A percentile compares a stretch with the other conserved stretches of the same genome.
Conservation (phyloP, 2,888 invertebrate genomes). For the Chalcis sispes region DNA sequence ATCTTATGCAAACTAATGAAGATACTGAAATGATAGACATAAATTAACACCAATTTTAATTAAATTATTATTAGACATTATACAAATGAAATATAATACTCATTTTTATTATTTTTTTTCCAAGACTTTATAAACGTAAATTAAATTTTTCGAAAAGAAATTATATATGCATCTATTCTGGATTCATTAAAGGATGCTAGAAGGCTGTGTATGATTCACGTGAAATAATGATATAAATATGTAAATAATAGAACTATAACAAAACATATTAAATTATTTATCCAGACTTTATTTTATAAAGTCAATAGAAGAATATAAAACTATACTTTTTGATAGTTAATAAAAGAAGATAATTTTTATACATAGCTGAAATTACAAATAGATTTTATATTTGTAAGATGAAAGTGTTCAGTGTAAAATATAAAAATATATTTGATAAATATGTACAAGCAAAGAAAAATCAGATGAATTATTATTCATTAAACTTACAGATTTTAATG, state of each 20-base stretch:
- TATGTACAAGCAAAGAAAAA: too few relatives aligned
- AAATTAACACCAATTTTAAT: neutral
- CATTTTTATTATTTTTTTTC: too few relatives aligned
- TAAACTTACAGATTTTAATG: too few relatives aligned
- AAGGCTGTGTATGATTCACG: constrained; percentile 26
- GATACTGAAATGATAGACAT: constrained; percentile 32
- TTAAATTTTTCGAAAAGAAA: too few relatives aligned
- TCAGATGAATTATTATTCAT: too few relatives aligned
- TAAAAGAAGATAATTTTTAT: neutral
- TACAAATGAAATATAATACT: too few relatives aligned
- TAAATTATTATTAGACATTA: too few relatives aligned
- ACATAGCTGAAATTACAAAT: neutral
- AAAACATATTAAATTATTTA: neutral
- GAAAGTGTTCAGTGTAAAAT: neutral
- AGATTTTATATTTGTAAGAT: neutral
- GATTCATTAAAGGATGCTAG: neutral
- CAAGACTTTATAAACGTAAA: too few relatives aligned
- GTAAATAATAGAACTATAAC: too few relatives aligned
- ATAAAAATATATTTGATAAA: too few relatives aligned
- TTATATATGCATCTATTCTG: neutral
- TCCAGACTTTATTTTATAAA: neutral
- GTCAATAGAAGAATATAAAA: neutral
- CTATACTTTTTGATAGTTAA: neutral
- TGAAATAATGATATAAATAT: constrained; percentile 3
- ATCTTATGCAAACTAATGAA: neutral